phyloP scores from a whole-genome alignment of 2,888 invertebrate species.

The Watsonalla binaria region DNA sequence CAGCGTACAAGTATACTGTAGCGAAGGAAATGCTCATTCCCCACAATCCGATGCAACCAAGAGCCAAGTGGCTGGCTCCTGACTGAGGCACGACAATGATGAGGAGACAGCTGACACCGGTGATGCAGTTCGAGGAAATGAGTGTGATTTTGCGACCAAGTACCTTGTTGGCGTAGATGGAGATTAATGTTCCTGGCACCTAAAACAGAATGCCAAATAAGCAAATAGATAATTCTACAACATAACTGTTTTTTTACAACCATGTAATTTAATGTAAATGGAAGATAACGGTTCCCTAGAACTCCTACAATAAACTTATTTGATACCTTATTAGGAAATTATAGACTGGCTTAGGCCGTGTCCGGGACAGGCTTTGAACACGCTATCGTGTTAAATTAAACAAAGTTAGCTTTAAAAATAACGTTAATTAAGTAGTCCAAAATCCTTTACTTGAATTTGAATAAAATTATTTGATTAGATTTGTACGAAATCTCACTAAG shows the following conservation, averaged over 20 bases:
- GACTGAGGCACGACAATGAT: constrained; percentile 77
- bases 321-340: too few relatives aligned
- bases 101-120: constrained; percentile 81
- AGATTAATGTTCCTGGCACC: constrained; percentile 80
- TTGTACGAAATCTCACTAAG: too few relatives aligned
- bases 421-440: too few relatives aligned
- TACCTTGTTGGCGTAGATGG: constrained; percentile 81
- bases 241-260: constrained; percentile 7
- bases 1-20: constrained; percentile 91
- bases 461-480: too few relatives aligned
- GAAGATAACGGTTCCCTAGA: too few relatives aligned
- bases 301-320: too few relatives aligned
- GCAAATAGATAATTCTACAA: background rate
- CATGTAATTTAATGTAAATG: background rate
- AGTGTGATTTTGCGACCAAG: constrained; percentile 84
- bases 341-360: too few relatives aligned
- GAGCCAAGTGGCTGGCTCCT: constrained; percentile 72
- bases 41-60: constrained; percentile 87
- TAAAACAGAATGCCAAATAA: constrained; percentile 32
- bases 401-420: too few relatives aligned
- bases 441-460: too few relatives aligned
- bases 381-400: too few relatives aligned
- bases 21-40: constrained; percentile 91
- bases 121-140: constrained; percentile 80
- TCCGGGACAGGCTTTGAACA: too few relatives aligned